A percentile compares a stretch with the other conserved stretches of the same genome.
Evolutionary conservation across 1,140 invertebrate species (phyloP).

Genomic region (Araneus ventricosus): DNA sequence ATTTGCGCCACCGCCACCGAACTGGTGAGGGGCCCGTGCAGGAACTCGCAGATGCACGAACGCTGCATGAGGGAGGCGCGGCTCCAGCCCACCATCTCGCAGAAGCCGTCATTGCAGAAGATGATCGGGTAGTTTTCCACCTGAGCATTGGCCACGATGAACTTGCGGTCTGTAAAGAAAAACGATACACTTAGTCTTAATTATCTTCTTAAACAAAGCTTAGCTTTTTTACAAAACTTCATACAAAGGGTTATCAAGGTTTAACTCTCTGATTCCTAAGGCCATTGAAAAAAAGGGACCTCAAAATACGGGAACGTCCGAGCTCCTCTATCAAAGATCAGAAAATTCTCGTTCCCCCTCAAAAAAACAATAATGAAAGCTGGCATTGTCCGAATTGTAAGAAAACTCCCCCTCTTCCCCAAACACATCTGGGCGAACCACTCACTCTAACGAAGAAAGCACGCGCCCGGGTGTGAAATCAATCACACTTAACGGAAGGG

Average conservation of each 20-base stretch:
- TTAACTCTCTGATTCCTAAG: too few species aligned
- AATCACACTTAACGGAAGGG: too few species aligned
- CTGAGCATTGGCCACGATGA: constrained; percentile 90
- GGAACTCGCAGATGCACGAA: constrained; percentile 88
- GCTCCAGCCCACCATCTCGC: constrained; percentile 87
- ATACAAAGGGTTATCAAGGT: background rate
- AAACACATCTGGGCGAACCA: too few species aligned
- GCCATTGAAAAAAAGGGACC: too few species aligned
- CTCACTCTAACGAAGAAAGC: too few species aligned
- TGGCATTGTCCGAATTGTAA: too few species aligned
- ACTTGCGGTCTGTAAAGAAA: constrained; percentile 87
- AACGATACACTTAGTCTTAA: background rate
- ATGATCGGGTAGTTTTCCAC: constrained; percentile 89
- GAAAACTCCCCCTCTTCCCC: too few species aligned
- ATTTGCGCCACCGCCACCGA: constrained; percentile 86
- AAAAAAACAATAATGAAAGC: too few species aligned
- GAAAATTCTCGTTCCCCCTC: too few species aligned
- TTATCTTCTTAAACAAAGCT: background rate
- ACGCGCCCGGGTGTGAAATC: too few species aligned
- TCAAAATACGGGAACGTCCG: too few species aligned
- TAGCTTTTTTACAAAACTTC: background rate
- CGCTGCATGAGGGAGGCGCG: constrained; percentile 90
- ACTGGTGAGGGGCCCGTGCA: constrained; percentile 90
- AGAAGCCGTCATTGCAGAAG: constrained; percentile 93
- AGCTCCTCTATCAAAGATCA: too few species aligned